Evolutionary conservation across 30 jellyfish, hydroid and myxozoan genomes (phyloP).

Genomic region (Chrysaora quinquecirrha): DNA sequence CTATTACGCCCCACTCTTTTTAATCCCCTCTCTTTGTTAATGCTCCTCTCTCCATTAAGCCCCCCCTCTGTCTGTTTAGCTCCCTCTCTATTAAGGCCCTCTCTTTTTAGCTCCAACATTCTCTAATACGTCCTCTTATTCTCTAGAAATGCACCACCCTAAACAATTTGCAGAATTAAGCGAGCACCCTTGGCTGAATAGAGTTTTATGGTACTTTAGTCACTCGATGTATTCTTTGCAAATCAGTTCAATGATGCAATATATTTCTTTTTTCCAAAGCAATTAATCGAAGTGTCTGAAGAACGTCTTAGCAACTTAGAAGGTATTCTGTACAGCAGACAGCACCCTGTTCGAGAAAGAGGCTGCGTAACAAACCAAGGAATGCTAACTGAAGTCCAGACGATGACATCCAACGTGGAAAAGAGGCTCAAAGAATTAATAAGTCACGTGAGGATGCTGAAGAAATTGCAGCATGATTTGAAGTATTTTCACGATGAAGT

Average conservation of each 20-base stretch:
- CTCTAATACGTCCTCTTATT: background rate
- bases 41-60: no score
- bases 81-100: no score
- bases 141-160: background rate
- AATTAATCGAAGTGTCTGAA: slow-evolving; percentile 33
- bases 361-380: slow-evolving; percentile 25
- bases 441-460: slow-evolving; percentile 44
- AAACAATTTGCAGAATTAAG: no score
- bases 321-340: slow-evolving; percentile 48
- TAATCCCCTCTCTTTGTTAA: no score
- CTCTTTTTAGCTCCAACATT: no score
- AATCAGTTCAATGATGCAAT: no score
- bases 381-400: slow-evolving; percentile 42
- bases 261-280: slow-evolving; percentile 13
- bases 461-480: slow-evolving; percentile 52
- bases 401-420: slow-evolving; percentile 51
- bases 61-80: no score
- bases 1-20: no score
- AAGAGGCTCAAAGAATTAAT: slow-evolving; percentile 36
- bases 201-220: no score
- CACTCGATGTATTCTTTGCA: no score
- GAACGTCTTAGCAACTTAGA: slow-evolving; percentile 44
- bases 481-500: slow-evolving; percentile 35
- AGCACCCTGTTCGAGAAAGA: slow-evolving; percentile 66
- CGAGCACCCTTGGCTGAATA: no score